Evolutionary conservation across 2,797 vertebrate species (phyloP).

Genomic region (Xenopus petersii): DNA sequence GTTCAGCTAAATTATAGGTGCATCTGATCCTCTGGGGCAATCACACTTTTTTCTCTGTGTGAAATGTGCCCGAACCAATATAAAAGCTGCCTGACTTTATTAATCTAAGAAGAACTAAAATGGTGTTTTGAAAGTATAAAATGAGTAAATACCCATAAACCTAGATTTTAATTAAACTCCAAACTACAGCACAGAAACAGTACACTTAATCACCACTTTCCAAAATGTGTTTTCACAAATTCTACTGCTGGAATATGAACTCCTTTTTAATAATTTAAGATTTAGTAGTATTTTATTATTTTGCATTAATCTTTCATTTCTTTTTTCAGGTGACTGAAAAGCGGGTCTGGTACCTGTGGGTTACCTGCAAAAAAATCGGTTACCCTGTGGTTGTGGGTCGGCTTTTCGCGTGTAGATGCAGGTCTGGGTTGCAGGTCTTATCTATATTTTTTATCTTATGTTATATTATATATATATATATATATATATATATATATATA

Average conservation of each 20-base stretch:
- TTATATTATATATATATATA: no score
- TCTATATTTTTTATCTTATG: no score
- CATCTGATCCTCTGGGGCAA: conserved; percentile 22
- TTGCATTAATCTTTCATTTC: conserved; percentile 22
- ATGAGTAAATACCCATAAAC: conserved; percentile 42
- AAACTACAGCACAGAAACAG: conserved; percentile 26
- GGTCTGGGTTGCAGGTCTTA: no score
- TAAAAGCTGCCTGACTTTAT: conserved; percentile 26
- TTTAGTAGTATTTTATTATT: conserved; percentile 27
- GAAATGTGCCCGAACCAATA: conserved; percentile 11
- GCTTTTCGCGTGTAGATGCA: no score
- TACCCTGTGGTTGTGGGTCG: no score
- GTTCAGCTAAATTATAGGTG: conserved; percentile 12
- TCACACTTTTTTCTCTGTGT: conserved; percentile 10
- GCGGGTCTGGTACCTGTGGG: no score
- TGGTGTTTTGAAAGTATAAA: conserved; percentile 16
- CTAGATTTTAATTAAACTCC: conserved; percentile 42
- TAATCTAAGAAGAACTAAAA: conserved; percentile 25
- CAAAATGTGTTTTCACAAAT: conserved; percentile 16
- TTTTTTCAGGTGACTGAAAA: not conserved
- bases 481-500: no score
- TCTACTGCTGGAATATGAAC: not conserved
- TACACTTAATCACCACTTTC: conserved; percentile 32
- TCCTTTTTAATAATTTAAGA: conserved; percentile 18
- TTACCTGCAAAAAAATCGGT: no score